Percentiles rank a stretch among this genome's conserved stretches.
Evolutionary conservation across 2,888 invertebrate genomes (phyloP).

Genomic region (Tachina fera): DNA sequence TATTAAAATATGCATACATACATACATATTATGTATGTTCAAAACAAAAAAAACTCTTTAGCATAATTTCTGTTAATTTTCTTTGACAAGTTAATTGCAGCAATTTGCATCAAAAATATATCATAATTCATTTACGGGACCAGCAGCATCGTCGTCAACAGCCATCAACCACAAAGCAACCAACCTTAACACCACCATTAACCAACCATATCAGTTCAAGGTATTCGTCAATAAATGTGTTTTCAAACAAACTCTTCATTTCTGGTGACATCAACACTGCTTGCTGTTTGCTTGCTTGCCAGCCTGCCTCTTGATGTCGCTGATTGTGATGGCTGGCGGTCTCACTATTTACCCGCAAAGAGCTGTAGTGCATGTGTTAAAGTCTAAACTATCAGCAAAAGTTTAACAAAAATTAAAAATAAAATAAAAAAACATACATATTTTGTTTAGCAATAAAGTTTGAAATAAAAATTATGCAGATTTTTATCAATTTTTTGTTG

Average conservation of each 20-base stretch:
- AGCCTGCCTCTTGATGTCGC: neutral
- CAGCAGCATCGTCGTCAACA: slow-evolving; percentile 52
- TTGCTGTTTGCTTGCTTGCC: neutral
- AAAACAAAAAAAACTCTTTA: slow-evolving; percentile 57
- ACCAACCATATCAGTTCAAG: slow-evolving; percentile 50
- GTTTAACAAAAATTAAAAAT: slow-evolving; percentile 6
- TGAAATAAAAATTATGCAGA: slow-evolving; percentile 67
- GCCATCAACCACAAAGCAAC: slow-evolving; percentile 20
- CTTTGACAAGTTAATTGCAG: slow-evolving; percentile 80
- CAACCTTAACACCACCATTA: slow-evolving; percentile 18
- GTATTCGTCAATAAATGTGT: slow-evolving; percentile 47
- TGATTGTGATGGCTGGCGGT: slow-evolving; percentile 43
- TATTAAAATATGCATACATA: too few species aligned
- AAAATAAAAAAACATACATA: too few species aligned
- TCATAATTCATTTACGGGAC: slow-evolving; percentile 77
- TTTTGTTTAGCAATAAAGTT: slow-evolving; percentile 65
- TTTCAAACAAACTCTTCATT: slow-evolving; percentile 26
- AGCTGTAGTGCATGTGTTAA: slow-evolving; percentile 4
- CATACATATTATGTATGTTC: neutral
- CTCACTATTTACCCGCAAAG: slow-evolving; percentile 28
- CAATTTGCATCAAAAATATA: slow-evolving; percentile 80
- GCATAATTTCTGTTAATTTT: slow-evolving; percentile 79
- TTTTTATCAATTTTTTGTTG: slow-evolving; percentile 61
- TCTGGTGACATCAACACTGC: slow-evolving; percentile 49
- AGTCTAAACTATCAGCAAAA: slow-evolving; percentile 39